Base-by-base conservation (phyloP, 2,113 vertebrate species). In the Melanotaenia duboulayi region DNA sequence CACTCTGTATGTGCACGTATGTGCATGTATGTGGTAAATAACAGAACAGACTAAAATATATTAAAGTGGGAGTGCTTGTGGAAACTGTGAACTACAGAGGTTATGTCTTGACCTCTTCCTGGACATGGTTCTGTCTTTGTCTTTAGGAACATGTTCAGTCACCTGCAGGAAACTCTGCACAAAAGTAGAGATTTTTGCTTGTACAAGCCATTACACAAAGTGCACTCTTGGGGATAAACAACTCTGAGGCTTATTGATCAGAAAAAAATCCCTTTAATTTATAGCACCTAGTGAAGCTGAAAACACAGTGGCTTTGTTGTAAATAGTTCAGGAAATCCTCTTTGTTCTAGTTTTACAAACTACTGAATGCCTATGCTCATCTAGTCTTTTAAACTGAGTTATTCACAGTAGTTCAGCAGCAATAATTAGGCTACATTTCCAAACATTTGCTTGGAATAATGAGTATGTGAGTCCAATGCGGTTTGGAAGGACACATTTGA, bases 191-290 rank as follows among this genome's bases (percentile, higher is more conserved):
- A 35, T 9, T 35, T 7, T 55, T 44, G 42, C 40, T 65, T 58
- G 54, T 70, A 69, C 66, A 71, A 49, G 37, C 74, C 11, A 20
- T 60, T 75, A 80, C 70, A 64, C 32, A 44, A 77, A 49, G 32
- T 39, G 57, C 71, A 68, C 22, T 19, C 57, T 64, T 40, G 4
- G 58, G 73, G 65, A 80, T 72, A 65, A 81, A 63, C 51, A 44
- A 70, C 71, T 55, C 70, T 65, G 44, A 57, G 71, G 52, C 71
- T 81, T 84, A 89, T 88, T 19, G 80, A 87, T 90, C 32, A 62
- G 46, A 51, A 2, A 0, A 0, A 66, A 81, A 84, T 86, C 76
- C 82, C 56, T 44, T 17, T 40, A 37, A 59, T 55, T 7, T 79
- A 74, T 37, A 22, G 74, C 32, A 39, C 32, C 71, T 80, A 88